phyloP scores from a whole-genome alignment of 2,113 vertebrate genomes.

The Hippocampus mohnikei region DNA sequence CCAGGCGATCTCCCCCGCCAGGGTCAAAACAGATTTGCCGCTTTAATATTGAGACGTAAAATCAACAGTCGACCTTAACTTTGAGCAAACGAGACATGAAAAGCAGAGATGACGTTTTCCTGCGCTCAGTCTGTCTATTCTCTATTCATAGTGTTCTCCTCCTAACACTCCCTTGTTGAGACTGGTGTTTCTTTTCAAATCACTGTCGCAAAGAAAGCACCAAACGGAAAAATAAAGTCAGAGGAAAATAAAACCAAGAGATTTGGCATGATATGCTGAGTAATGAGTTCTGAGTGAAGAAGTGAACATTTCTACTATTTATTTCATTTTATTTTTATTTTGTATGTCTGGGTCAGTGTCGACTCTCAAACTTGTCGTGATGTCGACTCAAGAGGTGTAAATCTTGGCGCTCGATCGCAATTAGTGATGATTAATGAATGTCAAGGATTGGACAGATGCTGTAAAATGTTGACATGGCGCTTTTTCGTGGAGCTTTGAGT shows the following conservation, averaged over 20 bases:
- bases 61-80: neutral
- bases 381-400: neutral
- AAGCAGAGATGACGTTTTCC: neutral
- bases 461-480: neutral
- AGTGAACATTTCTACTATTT: no score
- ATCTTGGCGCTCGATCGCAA: neutral
- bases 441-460: neutral
- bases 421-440: neutral
- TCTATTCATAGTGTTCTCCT: neutral
- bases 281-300: no score
- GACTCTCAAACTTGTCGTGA: neutral
- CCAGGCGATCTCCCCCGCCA: neutral
- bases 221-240: no score
- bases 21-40: neutral
- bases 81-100: neutral
- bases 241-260: no score
- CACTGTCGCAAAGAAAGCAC: no score
- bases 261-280: no score
- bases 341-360: neutral
- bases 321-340: no score
- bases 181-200: neutral
- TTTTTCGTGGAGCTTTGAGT: slow-evolving; percentile 32
- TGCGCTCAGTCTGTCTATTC: neutral
- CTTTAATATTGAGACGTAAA: neutral
- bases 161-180: neutral